Evolutionary conservation across 2,113 vertebrate genomes (phyloP).

Genomic region (Argyrosomus japonicus): DNA sequence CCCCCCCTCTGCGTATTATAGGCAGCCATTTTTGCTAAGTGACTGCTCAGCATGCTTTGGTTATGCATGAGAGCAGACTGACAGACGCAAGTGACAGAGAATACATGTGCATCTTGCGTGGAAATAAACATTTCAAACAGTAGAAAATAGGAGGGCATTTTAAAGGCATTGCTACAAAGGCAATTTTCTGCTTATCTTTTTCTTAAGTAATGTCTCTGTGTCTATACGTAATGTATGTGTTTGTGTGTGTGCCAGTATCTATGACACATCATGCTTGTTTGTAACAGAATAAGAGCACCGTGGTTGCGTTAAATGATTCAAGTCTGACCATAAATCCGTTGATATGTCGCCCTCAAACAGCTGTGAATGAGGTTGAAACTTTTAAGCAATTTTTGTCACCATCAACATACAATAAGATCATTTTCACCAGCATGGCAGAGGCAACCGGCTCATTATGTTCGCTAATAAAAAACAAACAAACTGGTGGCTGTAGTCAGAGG

Average conservation of each 20-base stretch:
- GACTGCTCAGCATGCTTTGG: constrained; percentile 57
- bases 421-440: background rate
- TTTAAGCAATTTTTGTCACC: constrained; percentile 8
- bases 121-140: constrained; percentile 23
- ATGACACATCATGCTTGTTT: background rate
- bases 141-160: constrained; percentile 6
- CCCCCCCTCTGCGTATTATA: constrained; percentile 44
- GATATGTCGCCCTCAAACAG: background rate
- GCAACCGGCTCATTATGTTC: constrained; percentile 13
- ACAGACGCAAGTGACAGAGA: constrained; percentile 39
- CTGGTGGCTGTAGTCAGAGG: constrained; percentile 29
- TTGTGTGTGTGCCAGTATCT: background rate
- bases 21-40: constrained; percentile 58
- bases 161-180: background rate
- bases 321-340: background rate
- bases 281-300: background rate
- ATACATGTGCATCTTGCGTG: constrained; percentile 6
- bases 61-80: constrained; percentile 33
- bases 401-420: background rate
- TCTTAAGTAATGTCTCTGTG: background rate
- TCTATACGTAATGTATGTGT: background rate
- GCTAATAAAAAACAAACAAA: constrained; percentile 55
- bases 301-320: background rate
- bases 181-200: background rate
- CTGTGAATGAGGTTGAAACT: background rate